phyloP scores from a whole-genome alignment of 1,140 invertebrate genomes.

The Chironomus striatipennis region DNA sequence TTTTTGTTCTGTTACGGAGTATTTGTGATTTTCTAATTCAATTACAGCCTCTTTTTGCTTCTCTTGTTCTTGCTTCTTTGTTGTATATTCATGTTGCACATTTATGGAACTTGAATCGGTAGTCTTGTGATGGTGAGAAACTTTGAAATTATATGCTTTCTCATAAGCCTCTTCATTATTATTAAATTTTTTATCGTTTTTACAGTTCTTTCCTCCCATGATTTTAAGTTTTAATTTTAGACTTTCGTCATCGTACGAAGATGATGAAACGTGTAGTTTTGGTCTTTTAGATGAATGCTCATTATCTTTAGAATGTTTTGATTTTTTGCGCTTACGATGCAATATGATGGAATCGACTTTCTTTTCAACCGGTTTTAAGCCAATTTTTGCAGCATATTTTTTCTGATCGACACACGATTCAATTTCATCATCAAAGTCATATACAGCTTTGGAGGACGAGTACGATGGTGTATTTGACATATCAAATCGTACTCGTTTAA shows the following conservation, averaged over 20 bases:
- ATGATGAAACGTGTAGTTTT: constrained; percentile 37
- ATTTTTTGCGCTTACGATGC: constrained; percentile 39
- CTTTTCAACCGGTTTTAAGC: constrained; percentile 34
- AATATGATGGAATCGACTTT: constrained; percentile 20
- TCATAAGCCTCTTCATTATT: neutral
- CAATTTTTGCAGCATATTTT: constrained; percentile 39
- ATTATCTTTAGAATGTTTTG: constrained; percentile 37
- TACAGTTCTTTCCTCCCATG: constrained; percentile 33
- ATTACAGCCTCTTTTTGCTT: constrained; percentile 1
- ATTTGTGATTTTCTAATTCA: constrained; percentile 16
- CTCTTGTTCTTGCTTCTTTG: neutral
- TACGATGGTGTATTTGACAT: neutral
- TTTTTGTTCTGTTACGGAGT: constrained; percentile 11
- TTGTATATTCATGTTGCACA: neutral
- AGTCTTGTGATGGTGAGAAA: neutral
- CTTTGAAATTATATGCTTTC: neutral
- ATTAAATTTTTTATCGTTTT: constrained; percentile 32
- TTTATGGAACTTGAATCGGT: neutral
- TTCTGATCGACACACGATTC: constrained; percentile 31
- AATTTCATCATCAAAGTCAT: constrained; percentile 14
- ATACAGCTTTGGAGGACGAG: neutral
- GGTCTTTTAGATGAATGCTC: constrained; percentile 32
- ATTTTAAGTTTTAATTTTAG: constrained; percentile 39
- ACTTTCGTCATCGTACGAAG: constrained; percentile 32
- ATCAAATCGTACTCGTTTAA: neutral